These are phyloP conservation scores for Myotis daubentonii DNA, from an alignment of 2,797 vertebrate genomes.

Conservation along the genomic window DNA sequence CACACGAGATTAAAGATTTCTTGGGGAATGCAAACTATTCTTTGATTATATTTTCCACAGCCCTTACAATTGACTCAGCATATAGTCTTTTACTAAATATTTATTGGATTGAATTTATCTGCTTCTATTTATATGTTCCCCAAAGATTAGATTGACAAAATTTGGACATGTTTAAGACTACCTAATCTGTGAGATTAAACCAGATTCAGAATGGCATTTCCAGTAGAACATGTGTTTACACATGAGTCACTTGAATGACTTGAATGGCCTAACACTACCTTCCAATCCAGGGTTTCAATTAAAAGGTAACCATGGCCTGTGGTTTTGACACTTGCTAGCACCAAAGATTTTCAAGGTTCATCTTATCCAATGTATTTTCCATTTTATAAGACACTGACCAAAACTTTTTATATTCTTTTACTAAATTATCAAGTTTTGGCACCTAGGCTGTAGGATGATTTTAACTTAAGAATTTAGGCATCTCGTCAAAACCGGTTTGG, in stretches of 20 bases:
- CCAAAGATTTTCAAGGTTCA: neutral
- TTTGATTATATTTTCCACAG: neutral
- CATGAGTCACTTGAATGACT: neutral
- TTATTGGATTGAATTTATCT: neutral
- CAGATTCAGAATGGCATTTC: neutral
- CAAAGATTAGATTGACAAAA: neutral
- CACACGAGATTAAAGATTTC: neutral
- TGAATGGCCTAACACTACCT: neutral
- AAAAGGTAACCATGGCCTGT: neutral
- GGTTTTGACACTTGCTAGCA: neutral
- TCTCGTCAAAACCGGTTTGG: too few relatives aligned
- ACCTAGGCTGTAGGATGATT: neutral
- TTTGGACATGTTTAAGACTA: neutral
- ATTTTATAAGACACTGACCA: neutral
- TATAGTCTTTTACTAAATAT: neutral
- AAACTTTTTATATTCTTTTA: neutral
- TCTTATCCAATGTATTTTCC: neutral
- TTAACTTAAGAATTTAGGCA: slow-evolving; percentile 10
- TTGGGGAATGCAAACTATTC: neutral
- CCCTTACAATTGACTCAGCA: neutral
- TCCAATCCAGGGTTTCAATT: neutral
- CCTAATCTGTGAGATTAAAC: neutral
- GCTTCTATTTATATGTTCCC: neutral
- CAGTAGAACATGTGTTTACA: neutral
- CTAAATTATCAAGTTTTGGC: neutral